phyloP scores from a whole-genome alignment of 2,797 vertebrate species.

The Poecilia wingei region DNA sequence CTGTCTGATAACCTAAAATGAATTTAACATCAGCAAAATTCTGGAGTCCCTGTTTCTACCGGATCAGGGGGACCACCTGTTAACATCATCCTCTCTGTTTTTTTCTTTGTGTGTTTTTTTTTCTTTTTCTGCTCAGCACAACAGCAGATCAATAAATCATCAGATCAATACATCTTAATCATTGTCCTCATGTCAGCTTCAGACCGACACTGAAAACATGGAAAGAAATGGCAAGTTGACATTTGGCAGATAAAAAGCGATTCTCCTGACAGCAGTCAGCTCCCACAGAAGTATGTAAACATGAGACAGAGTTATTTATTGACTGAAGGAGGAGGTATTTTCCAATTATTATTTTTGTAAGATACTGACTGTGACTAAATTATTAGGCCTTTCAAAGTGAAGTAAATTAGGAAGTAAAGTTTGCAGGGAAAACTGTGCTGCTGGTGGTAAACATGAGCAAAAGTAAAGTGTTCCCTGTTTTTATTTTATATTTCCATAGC shows the following conservation, averaged over 20 bases:
- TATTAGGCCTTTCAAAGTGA: not conserved
- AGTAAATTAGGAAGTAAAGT: slow-evolving; percentile 19
- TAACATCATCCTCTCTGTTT: slow-evolving; percentile 1
- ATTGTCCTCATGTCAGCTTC: slow-evolving; percentile 13
- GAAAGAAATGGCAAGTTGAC: slow-evolving; percentile 39
- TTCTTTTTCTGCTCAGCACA: not conserved
- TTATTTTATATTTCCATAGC: not conserved
- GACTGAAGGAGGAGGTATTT: not conserved
- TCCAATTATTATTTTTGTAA: not conserved
- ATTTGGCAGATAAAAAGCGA: slow-evolving; percentile 24
- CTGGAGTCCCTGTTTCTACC: not conserved
- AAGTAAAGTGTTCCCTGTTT: not conserved
- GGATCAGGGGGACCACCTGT: not conserved
- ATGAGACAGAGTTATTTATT: slow-evolving; percentile 22
- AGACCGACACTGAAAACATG: slow-evolving; percentile 14
- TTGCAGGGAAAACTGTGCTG: not conserved
- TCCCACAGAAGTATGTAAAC: slow-evolving; percentile 22
- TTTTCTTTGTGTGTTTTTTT: too few relatives aligned
- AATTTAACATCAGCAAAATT: not conserved
- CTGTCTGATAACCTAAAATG: not conserved
- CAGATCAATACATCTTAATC: slow-evolving; percentile 46
- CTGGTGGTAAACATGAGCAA: not conserved
- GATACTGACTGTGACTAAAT: not conserved
- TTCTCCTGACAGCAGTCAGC: slow-evolving; percentile 10
- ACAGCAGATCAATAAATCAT: slow-evolving; percentile 52